Evolutionary conservation across 2,888 invertebrate genomes (phyloP), one percentile per base, ranked within the genome.

Genomic region (Amphipoea lucens): DNA sequence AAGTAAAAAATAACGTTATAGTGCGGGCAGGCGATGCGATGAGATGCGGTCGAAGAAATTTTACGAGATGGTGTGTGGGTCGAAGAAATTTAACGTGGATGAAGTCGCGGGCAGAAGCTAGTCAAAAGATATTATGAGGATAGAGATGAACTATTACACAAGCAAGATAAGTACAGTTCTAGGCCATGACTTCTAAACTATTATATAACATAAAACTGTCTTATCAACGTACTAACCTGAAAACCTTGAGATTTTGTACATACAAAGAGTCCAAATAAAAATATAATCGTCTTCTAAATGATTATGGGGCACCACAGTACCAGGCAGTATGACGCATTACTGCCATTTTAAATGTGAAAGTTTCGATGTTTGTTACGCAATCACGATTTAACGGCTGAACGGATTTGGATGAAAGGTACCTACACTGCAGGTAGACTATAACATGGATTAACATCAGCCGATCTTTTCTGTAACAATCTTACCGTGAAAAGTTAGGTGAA

Each of bases 311-410:
- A 20, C 51, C 51, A 40, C 23, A 68, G 23, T 23, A 63, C n/a
- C 17, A 5, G 20, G 63, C 36, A 42, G 36, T 78, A 78, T 60
- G 48, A 57, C 57, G 60, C 67, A 78, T 67, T 60, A 23, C 17
- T 48, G 60, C 45, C 29, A n/a, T 29, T 62, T 62, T 29, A 17
- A 17, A 78, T 48, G 66, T 48, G 66, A 78, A 60, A 79, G 60
- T 78, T 42, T 23, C 45, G 2, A 45, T 17, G 40, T 54, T 65
- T 40, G n/a, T 78, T 77, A 45, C 45, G 17, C 11, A 36, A 45
- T 77, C 36, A 45, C 42, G 45, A 20, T 76, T 76, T 36, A 76
- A 36, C 12, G 5, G 36, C 42, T 57, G 20, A 6, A 57, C 45
- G 17, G 36, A 66, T 48, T 78, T 76, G 45, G 36, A 74, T 74